Percentiles rank a stretch among this genome's conserved stretches.
phyloP scores from a whole-genome alignment of 2,888 invertebrate species.

The Tortrix viridana region DNA sequence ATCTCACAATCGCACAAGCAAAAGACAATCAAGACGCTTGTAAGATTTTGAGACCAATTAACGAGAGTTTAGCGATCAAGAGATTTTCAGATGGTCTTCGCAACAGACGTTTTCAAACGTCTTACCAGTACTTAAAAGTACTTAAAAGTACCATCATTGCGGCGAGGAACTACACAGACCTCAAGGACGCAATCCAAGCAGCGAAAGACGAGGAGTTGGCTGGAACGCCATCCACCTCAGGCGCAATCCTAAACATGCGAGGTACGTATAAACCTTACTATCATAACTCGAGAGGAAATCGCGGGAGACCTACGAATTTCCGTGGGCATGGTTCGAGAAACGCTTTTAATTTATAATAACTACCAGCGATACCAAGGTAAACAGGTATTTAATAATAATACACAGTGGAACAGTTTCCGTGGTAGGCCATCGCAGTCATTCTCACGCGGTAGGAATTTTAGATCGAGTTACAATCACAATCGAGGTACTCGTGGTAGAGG shows the following conservation, averaged over 20 bases:
- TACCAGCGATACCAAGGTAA: not conserved
- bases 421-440: not conserved
- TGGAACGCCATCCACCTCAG: not conserved
- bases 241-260: slow-evolving; percentile 1
- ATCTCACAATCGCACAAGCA: too few relatives aligned
- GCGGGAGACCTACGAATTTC: not conserved
- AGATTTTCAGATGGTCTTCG: too few relatives aligned
- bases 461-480: not conserved
- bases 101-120: not conserved
- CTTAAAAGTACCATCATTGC: slow-evolving; percentile 7
- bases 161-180: slow-evolving; percentile 7
- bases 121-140: too few relatives aligned
- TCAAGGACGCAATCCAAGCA: slow-evolving; percentile 4
- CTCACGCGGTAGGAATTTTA: not conserved
- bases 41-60: too few relatives aligned
- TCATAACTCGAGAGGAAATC: not conserved
- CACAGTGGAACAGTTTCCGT: not conserved
- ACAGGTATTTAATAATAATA: not conserved
- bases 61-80: too few relatives aligned
- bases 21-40: too few relatives aligned
- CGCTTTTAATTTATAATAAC: not conserved
- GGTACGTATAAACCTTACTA: not conserved
- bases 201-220: not conserved
- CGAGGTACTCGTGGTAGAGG: slow-evolving; percentile 2
- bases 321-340: not conserved